phyloP scores from a whole-genome alignment of 2,113 vertebrate genomes.

The Gorsachius goisagi region DNA sequence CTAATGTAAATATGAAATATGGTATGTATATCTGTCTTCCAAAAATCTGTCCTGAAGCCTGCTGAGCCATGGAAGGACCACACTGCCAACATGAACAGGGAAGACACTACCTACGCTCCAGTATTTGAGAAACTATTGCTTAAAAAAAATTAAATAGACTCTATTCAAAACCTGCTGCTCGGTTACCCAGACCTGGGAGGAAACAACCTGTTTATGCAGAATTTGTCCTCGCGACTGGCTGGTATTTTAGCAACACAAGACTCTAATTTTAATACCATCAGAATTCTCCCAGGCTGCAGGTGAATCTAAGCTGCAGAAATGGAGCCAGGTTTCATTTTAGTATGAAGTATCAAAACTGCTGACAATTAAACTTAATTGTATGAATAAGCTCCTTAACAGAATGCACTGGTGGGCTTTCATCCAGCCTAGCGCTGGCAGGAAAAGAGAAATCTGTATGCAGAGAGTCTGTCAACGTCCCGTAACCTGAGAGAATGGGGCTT shows the following conservation, averaged over 20 bases:
- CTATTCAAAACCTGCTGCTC: not conserved
- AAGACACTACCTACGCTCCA: not conserved
- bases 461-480: not conserved
- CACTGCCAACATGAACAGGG: rapidly evolving
- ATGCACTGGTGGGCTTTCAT: slow-evolving; percentile 45
- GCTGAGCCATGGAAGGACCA: not conserved
- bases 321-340: not conserved
- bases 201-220: not conserved
- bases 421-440: not conserved
- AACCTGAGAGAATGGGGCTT: not conserved
- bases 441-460: slow-evolving; percentile 23
- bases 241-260: not conserved
- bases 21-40: not conserved
- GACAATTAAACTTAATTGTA: slow-evolving; percentile 51
- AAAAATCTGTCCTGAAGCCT: not conserved
- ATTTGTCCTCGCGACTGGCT: not conserved
- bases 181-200: not conserved
- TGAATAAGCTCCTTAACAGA: slow-evolving; percentile 55
- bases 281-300: not conserved
- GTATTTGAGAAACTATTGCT: not conserved
- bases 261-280: not conserved
- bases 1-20: not conserved
- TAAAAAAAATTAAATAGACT: not conserved
- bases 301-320: not conserved
- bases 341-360: slow-evolving; percentile 44